Evolutionary conservation across 37 sponge, comb jelly and placozoan genomes (phyloP).

Genomic region (Agelas oroides): DNA sequence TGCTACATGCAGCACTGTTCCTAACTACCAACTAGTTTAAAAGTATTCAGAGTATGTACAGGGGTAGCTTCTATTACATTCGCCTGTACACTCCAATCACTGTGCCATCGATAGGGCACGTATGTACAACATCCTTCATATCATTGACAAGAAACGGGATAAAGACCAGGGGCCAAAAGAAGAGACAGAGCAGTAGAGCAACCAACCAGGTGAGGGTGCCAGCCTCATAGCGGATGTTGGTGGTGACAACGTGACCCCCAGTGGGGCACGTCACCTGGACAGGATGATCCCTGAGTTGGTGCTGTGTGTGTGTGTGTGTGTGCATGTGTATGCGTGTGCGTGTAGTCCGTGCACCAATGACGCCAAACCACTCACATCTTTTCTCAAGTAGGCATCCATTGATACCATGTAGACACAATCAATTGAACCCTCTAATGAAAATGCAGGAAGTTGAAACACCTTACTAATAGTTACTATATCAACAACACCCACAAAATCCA

Average conservation of each 20-base stretch:
- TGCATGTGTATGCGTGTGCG: not conserved
- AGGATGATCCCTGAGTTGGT: not conserved
- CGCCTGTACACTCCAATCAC: conserved; percentile 42
- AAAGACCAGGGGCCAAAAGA: not conserved
- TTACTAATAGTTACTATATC: too few relatives aligned
- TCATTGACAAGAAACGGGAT: conserved; percentile 31
- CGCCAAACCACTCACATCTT: too few relatives aligned
- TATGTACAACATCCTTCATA: conserved; percentile 58
- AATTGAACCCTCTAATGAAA: too few relatives aligned
- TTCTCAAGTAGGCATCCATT: too few relatives aligned
- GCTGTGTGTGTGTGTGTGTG: conserved; percentile 14
- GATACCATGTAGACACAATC: too few relatives aligned
- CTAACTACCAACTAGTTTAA: too few relatives aligned
- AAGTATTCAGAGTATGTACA: too few relatives aligned
- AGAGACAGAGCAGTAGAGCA: conserved; percentile 15
- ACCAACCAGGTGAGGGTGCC: conserved; percentile 24
- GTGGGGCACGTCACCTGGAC: conserved; percentile 15
- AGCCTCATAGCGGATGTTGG: conserved; percentile 25
- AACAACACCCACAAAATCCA: too few relatives aligned
- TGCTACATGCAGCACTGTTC: too few relatives aligned
- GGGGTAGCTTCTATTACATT: too few relatives aligned
- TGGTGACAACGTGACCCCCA: conserved; percentile 26
- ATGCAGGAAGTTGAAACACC: too few relatives aligned
- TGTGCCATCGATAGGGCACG: conserved; percentile 33
- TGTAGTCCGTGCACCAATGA: not conserved